Evolutionary conservation across 2,888 invertebrate species (phyloP).

Genomic region (Stenchaetothrips biformis): DNA sequence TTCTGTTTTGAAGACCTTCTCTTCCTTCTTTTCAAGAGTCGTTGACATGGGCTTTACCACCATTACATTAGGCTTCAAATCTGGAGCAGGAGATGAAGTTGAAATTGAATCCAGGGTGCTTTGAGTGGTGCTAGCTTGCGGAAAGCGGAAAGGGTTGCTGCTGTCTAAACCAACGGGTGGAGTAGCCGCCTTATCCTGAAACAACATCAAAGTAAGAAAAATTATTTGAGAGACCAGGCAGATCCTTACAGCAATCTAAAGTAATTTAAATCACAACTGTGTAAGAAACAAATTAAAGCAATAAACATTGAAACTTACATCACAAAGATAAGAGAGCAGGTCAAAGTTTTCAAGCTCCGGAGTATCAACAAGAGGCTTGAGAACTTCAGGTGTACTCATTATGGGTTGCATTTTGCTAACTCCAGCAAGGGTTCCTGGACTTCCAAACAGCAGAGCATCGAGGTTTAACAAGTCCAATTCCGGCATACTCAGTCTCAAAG

Average conservation of each 20-base stretch:
- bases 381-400: constrained; percentile 47
- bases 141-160: constrained; percentile 14
- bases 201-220: not conserved
- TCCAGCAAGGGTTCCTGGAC: not conserved
- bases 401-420: constrained; percentile 29
- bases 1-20: not conserved
- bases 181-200: not conserved
- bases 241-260: not conserved
- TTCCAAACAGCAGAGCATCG: not conserved
- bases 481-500: not conserved
- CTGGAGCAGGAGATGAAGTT: not conserved
- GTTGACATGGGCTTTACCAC: not conserved
- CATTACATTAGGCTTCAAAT: not conserved
- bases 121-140: not conserved
- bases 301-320: constrained; percentile 38
- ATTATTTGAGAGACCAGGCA: not conserved
- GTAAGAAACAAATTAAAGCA: not conserved
- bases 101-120: not conserved
- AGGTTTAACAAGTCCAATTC: not conserved
- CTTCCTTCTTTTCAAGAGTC: not conserved
- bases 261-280: not conserved
- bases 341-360: constrained; percentile 44
- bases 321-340: constrained; percentile 44
- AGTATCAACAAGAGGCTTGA: constrained; percentile 45
- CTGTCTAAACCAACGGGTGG: not conserved